Evolutionary conservation across 2,113 vertebrate genomes (phyloP), one percentile per base, ranked within the genome.

Genomic region (Callaeas wilsoni): DNA sequence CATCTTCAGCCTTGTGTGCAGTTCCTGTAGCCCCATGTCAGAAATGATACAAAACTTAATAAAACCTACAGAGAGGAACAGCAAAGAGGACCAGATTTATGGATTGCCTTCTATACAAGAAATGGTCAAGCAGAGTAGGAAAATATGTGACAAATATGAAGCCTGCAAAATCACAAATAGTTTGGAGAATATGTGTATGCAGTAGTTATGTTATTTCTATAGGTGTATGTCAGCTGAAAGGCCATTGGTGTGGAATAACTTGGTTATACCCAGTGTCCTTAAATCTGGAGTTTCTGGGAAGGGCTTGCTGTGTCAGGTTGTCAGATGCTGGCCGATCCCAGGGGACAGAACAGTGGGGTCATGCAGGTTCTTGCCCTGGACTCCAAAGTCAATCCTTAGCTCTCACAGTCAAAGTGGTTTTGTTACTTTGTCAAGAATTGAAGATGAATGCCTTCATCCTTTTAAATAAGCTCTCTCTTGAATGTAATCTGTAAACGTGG

Each of bases 221-320:
- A 8, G 16, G 18, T 13, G 9, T 67, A 25, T 42, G 30, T 50
- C 7, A 8, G 12, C 29, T 53, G 63, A 53, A 73, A 16, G 35
- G n/a, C 20, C 1, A 0, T 21, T 57, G 22, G 22, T 70, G 26
- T 16, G 0, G 1, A 52, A 2, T 42, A 52, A 35, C 6, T 49
- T 65, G 22, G 29, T 22, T 77, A 33, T 52, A 25, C 4, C 4
- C 27, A 8, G 0, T 27, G n/a, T 12, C 33, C 19, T 79, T 59
- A 44, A 46, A 44, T 74, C 6, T 37, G 13, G 8, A 16, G 17
- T 23, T 69, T 19, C 16, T 93, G 30, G 88, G 29, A 77, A 57
- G 25, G 26, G 8, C 39, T 68, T 6, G 1, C 5, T 23, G 27
- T 42, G 11, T 6, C 23, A n/a, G 17, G 9, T 37, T 74, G 55